A percentile compares a stretch with the other conserved stretches of the same genome.
These are phyloP conservation scores for Ovibos moschatus DNA, from an alignment of 2,113 vertebrate species.

Conservation along the genomic window DNA sequence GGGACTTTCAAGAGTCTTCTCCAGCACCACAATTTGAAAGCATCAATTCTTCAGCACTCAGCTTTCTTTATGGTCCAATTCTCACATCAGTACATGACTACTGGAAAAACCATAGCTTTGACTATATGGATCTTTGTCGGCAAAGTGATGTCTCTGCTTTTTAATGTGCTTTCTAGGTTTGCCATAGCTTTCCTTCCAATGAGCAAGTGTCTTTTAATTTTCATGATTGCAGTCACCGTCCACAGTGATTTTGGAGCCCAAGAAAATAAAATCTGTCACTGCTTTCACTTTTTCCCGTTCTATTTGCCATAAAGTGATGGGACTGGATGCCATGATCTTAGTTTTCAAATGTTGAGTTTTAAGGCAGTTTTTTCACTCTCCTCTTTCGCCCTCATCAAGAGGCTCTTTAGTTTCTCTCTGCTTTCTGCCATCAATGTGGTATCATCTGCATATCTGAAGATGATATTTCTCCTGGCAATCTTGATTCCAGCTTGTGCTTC, in stretches of 20 bases:
- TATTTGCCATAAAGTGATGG: neutral
- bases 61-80: neutral
- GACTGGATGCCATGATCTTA: neutral
- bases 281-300: neutral
- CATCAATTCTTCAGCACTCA: neutral
- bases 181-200: neutral
- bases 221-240: neutral
- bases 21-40: neutral
- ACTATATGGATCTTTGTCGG: neutral
- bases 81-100: neutral
- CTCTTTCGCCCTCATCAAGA: neutral
- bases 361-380: neutral
- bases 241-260: neutral
- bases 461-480: neutral
- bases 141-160: neutral
- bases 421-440: neutral
- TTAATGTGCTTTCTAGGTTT: neutral
- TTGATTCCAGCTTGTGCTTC: neutral
- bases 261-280: neutral
- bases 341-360: neutral
- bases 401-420: neutral
- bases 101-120: neutral
- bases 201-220: neutral
- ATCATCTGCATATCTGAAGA: neutral
- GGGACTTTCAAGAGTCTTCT: neutral